phyloP scores from a whole-genome alignment of 2,888 invertebrate species.

The Eilema sororculum region DNA sequence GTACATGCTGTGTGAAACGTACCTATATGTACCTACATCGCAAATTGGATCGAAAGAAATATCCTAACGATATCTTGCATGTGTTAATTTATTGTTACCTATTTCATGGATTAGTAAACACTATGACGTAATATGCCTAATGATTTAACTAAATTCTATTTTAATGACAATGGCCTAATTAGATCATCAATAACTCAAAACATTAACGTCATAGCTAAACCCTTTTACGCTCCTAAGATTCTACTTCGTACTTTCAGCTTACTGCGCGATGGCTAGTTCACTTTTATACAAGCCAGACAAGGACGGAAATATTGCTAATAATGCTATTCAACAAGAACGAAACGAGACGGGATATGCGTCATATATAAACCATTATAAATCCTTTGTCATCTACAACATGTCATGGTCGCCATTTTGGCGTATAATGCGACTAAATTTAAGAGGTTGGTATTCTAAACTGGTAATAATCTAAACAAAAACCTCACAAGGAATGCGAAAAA shows the following conservation, averaged over 20 bases:
- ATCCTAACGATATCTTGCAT: neutral
- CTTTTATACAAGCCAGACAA: slow-evolving; percentile 27
- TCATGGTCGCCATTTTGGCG: slow-evolving; percentile 64
- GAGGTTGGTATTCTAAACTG: slow-evolving; percentile 28
- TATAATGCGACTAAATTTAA: slow-evolving; percentile 70
- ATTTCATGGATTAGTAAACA: neutral
- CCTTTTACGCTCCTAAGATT: neutral
- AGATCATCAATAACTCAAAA: neutral
- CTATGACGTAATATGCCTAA: neutral
- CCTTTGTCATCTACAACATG: slow-evolving; percentile 37
- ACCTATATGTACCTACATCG: neutral
- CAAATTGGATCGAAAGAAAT: neutral
- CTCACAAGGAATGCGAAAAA: slow-evolving; percentile 27
- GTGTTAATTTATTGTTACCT: neutral
- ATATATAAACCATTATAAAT: slow-evolving; percentile 53
- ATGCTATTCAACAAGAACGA: slow-evolving; percentile 25
- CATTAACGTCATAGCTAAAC: slow-evolving; percentile 8
- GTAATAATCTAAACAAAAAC: slow-evolving; percentile 12
- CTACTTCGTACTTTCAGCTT: slow-evolving; percentile 1
- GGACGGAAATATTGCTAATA: slow-evolving; percentile 37
- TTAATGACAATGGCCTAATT: neutral
- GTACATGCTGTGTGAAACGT: neutral
- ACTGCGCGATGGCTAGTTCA: neutral
- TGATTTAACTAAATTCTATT: neutral
- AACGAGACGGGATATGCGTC: slow-evolving; percentile 48